These are phyloP conservation scores for Bombus balteatus DNA, from an alignment of 1,140 invertebrate genomes.

Conservation along the genomic window DNA sequence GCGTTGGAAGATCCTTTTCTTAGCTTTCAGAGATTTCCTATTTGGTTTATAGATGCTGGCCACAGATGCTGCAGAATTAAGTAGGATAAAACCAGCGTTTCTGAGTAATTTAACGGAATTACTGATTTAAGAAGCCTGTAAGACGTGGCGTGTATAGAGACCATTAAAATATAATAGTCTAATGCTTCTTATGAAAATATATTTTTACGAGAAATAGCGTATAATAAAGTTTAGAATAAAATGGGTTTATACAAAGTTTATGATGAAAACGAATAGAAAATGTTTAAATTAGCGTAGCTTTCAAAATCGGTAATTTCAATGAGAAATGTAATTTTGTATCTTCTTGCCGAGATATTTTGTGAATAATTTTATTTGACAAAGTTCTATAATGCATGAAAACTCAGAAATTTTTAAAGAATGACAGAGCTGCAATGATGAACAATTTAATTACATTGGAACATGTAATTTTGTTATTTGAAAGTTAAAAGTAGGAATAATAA, in stretches of 20 bases:
- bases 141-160: not conserved
- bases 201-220: no score
- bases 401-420: no score
- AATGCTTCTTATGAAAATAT: no score
- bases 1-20: slow-evolving; percentile 3
- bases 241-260: not conserved
- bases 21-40: not conserved
- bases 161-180: not conserved
- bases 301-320: not conserved
- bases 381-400: no score
- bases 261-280: not conserved
- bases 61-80: not conserved
- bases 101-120: not conserved
- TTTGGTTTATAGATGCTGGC: not conserved
- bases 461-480: no score
- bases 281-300: not conserved
- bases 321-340: no score
- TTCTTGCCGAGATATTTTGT: no score
- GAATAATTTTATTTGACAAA: no score
- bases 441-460: no score
- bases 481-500: no score
- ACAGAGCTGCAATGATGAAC: no score
- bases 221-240: no score
- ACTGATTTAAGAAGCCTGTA: not conserved
- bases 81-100: not conserved